These are phyloP conservation scores for Nasonovia ribisnigri DNA, from an alignment of 2,888 invertebrate species.

Conservation along the genomic window DNA sequence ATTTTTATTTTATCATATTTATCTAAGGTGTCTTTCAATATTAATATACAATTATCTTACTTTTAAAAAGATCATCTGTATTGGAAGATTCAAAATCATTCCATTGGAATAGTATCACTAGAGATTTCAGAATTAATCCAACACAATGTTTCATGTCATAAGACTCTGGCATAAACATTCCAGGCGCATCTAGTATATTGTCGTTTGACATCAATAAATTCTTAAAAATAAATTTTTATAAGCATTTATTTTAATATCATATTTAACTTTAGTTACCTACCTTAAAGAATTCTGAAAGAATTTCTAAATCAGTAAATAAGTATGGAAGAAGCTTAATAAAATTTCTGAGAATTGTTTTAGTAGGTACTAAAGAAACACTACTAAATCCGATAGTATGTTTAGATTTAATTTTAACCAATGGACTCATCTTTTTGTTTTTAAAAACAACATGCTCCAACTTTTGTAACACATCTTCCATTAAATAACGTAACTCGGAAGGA, in stretches of 20 bases:
- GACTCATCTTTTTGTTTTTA: constrained; percentile 67
- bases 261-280: constrained; percentile 67
- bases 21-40: neutral
- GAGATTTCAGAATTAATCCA: constrained; percentile 70
- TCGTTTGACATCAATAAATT: constrained; percentile 73
- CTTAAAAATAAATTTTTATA: constrained; percentile 67
- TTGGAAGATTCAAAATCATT: constrained; percentile 71
- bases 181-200: constrained; percentile 74
- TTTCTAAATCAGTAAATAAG: constrained; percentile 72
- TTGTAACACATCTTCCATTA: constrained; percentile 74
- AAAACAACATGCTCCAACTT: constrained; percentile 73
- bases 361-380: constrained; percentile 67
- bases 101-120: constrained; percentile 73
- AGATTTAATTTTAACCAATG: constrained; percentile 64
- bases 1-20: too few relatives aligned
- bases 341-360: constrained; percentile 67
- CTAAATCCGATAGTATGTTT: constrained; percentile 67
- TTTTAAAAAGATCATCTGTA: constrained; percentile 70
- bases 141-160: constrained; percentile 72
- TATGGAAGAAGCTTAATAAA: constrained; percentile 72
- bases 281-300: constrained; percentile 70
- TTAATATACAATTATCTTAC: constrained; percentile 55
- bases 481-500: constrained; percentile 71
- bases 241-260: neutral
- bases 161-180: constrained; percentile 73